Evolutionary conservation across 2,888 invertebrate genomes (phyloP).

Genomic region (Mycogona germanica): DNA sequence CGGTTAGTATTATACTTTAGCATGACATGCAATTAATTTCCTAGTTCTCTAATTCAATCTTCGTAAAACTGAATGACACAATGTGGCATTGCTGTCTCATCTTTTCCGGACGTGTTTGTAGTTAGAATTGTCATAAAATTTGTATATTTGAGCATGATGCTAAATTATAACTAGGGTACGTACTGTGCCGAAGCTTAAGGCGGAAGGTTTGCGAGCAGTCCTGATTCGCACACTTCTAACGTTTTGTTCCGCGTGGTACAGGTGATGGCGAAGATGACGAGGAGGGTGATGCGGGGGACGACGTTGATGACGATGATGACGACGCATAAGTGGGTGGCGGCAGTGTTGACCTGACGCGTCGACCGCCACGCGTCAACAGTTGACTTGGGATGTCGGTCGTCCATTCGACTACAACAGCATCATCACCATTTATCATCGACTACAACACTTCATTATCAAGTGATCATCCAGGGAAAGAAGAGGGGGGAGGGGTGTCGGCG

Average conservation of each 20-base stretch:
- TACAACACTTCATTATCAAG: no score
- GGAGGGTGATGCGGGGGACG: constrained; percentile 21
- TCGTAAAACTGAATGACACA: background rate
- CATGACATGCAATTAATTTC: background rate
- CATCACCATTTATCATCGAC: no score
- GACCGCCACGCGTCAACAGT: no score
- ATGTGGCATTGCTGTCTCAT: background rate
- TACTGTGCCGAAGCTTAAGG: no score
- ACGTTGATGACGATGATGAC: constrained; percentile 20
- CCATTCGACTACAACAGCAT: no score
- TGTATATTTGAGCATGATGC: background rate
- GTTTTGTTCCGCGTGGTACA: constrained; percentile 15
- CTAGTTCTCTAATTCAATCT: no score
- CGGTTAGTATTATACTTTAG: constrained; percentile 1
- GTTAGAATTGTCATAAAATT: constrained; percentile 1
- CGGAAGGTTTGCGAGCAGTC: background rate
- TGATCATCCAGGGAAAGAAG: no score
- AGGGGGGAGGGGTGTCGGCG: no score
- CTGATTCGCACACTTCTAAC: background rate
- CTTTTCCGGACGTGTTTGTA: background rate
- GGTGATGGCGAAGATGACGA: constrained; percentile 22
- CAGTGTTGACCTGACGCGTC: no score
- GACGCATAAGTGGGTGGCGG: constrained; percentile 21
- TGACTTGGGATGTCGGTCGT: no score
- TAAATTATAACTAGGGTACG: background rate